Evolutionary conservation across 2,888 invertebrate species (phyloP).

Genomic region (Drosophila putrida): DNA sequence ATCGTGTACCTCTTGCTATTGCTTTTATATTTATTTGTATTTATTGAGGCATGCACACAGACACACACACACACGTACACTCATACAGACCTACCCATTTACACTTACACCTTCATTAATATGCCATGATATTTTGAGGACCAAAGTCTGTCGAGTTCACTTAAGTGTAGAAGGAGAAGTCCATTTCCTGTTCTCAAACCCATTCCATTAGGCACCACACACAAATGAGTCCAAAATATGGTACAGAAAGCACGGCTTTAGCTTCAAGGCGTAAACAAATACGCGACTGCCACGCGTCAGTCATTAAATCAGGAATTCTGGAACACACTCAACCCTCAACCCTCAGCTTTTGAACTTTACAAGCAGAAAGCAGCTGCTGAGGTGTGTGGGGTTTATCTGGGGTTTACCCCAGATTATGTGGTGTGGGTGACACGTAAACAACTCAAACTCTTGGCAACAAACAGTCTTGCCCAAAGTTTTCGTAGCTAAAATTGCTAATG

Average conservation of each 20-base stretch:
- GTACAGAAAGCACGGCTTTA: slow-evolving; percentile 37
- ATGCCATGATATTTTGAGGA: slow-evolving; percentile 63
- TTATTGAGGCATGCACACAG: slow-evolving; percentile 59
- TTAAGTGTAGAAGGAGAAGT: slow-evolving; percentile 19
- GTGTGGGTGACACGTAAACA: slow-evolving; percentile 28
- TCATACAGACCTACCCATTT: slow-evolving; percentile 5
- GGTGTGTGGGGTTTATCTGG: slow-evolving; percentile 1
- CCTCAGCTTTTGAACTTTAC: slow-evolving; percentile 68
- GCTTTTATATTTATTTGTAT: slow-evolving; percentile 64
- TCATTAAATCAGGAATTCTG: slow-evolving; percentile 62
- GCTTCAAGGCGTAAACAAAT: slow-evolving; percentile 65
- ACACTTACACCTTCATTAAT: slow-evolving; percentile 61
- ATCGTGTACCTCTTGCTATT: slow-evolving; percentile 31
- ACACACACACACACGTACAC: slow-evolving; percentile 9
- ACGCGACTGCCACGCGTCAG: slow-evolving; percentile 67
- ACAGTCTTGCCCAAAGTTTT: slow-evolving; percentile 34
- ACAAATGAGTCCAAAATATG: slow-evolving; percentile 44
- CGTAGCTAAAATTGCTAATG: slow-evolving; percentile 51
- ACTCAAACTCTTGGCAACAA: slow-evolving; percentile 1
- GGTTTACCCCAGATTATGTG: neutral
- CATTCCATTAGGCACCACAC: slow-evolving; percentile 41
- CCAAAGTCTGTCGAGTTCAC: slow-evolving; percentile 29
- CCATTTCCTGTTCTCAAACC: slow-evolving; percentile 24
- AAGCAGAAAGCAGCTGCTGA: slow-evolving; percentile 22
- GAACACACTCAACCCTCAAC: slow-evolving; percentile 36